Conservation (phyloP, 2,888 invertebrate species). For the Polylopha cassiicola region DNA sequence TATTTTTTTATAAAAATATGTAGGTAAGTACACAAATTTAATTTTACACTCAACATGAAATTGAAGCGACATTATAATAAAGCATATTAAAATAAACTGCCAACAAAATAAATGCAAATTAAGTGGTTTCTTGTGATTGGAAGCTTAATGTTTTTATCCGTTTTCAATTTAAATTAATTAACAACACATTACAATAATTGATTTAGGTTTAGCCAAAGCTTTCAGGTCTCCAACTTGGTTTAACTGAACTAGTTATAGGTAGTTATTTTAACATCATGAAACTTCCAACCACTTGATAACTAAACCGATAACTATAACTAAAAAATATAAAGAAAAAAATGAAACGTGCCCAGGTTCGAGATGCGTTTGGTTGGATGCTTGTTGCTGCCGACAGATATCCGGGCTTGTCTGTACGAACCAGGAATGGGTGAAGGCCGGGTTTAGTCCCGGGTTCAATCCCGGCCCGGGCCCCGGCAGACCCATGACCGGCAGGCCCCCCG, state of each 20-base stretch:
- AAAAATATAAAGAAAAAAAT: conserved; percentile 74
- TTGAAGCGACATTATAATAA: conserved; percentile 42
- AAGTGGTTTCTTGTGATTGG: conserved; percentile 24
- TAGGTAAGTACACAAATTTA: no score
- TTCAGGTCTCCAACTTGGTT: no score
- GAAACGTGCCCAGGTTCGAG: conserved; percentile 95
- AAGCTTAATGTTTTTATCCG: conserved; percentile 10
- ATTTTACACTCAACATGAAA: background rate
- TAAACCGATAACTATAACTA: conserved; percentile 55
- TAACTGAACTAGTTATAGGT: no score
- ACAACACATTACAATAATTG: no score
- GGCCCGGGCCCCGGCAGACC: conserved; percentile 75
- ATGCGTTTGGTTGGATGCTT: conserved; percentile 84
- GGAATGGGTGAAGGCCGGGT: conserved; percentile 93
- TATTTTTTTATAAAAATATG: no score
- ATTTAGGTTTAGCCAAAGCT: no score
- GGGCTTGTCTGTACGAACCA: conserved; percentile 94
- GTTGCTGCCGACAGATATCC: conserved; percentile 93
- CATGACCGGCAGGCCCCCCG: conserved; percentile 73
- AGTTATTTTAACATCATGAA: conserved; percentile 33
- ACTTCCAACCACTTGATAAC: conserved; percentile 28
- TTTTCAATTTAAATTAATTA: background rate
- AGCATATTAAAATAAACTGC: conserved; percentile 34
- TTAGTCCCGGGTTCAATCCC: conserved; percentile 69
- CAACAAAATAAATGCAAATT: conserved; percentile 31